Percentiles rank a stretch among this genome's conserved stretches.
These are phyloP conservation scores for Andrena bucephala DNA, from an alignment of 2,888 invertebrate genomes.

Conservation along the genomic window DNA sequence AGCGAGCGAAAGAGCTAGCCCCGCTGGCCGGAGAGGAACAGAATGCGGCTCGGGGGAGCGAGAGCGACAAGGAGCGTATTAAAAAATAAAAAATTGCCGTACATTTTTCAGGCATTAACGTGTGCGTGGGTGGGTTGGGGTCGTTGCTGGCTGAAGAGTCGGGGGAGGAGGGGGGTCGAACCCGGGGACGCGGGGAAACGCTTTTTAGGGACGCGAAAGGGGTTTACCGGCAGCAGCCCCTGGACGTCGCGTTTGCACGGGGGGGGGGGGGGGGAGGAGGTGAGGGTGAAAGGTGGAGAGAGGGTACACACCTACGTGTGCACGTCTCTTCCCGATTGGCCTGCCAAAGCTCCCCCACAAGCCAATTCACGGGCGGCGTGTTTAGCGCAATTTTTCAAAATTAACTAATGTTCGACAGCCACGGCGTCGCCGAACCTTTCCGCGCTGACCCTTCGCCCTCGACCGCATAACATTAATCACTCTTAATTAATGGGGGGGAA, in stretches of 20 bases:
- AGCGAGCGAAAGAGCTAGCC: constrained; percentile 43
- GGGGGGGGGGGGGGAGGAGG: constrained; percentile 2
- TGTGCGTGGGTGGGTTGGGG: constrained; percentile 76
- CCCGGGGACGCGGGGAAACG: constrained; percentile 71
- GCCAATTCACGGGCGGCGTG: constrained; percentile 80
- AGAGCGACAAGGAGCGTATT: constrained; percentile 78
- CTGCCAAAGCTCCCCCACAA: constrained; percentile 77
- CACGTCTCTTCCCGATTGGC: constrained; percentile 80
- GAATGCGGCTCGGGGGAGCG: constrained; percentile 40
- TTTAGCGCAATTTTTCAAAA: constrained; percentile 84
- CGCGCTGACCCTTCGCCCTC: constrained; percentile 40
- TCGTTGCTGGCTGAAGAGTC: constrained; percentile 67
- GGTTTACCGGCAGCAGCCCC: constrained; percentile 68
- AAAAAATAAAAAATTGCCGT: constrained; percentile 85
- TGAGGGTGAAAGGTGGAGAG: constrained; percentile 52
- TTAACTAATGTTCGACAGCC: constrained; percentile 84
- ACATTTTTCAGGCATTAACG: constrained; percentile 85
- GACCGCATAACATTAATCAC: constrained; percentile 78
- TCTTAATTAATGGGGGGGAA: constrained; percentile 77
- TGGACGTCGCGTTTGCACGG: constrained; percentile 63
- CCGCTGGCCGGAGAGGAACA: constrained; percentile 27
- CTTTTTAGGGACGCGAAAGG: constrained; percentile 73
- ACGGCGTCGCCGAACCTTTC: constrained; percentile 57
- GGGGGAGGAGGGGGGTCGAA: constrained; percentile 52
- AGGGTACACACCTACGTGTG: constrained; percentile 72